Evolutionary conservation across 2,797 vertebrate genomes (phyloP).

Genomic region (Rhodeus uyekii): DNA sequence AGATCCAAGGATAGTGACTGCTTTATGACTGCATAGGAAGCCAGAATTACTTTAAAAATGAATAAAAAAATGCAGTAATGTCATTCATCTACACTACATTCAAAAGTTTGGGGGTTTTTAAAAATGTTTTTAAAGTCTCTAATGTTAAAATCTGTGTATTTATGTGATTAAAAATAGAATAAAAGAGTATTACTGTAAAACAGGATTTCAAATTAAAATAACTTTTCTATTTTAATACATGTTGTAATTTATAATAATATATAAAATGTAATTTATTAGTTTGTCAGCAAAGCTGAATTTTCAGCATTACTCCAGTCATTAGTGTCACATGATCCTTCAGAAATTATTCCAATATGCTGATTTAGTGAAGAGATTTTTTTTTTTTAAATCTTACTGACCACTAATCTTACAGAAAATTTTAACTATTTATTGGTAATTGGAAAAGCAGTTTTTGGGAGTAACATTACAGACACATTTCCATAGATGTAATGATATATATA

Average conservation of each 20-base stretch:
- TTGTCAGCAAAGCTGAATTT: neutral
- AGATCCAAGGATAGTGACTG: neutral
- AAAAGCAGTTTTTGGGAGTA: neutral
- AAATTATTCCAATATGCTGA: neutral
- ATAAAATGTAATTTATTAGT: neutral
- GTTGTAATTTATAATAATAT: no score
- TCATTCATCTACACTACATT: neutral
- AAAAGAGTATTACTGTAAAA: neutral
- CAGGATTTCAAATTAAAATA: neutral
- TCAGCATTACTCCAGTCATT: neutral
- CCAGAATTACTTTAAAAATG: neutral
- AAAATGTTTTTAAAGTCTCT: neutral
- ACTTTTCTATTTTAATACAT: neutral
- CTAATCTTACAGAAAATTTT: no score
- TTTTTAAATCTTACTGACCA: no score
- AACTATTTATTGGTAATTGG: neutral
- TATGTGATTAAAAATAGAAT: neutral
- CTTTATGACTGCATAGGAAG: neutral
- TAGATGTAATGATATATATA: no score
- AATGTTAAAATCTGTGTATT: neutral
- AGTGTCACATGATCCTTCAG: neutral
- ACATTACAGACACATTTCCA: neutral
- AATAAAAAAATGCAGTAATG: conserved; percentile 2
- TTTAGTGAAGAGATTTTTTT: no score
- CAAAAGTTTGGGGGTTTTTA: neutral